phyloP scores from a whole-genome alignment of 2,113 vertebrate species.

The Elephantulus edwardii region DNA sequence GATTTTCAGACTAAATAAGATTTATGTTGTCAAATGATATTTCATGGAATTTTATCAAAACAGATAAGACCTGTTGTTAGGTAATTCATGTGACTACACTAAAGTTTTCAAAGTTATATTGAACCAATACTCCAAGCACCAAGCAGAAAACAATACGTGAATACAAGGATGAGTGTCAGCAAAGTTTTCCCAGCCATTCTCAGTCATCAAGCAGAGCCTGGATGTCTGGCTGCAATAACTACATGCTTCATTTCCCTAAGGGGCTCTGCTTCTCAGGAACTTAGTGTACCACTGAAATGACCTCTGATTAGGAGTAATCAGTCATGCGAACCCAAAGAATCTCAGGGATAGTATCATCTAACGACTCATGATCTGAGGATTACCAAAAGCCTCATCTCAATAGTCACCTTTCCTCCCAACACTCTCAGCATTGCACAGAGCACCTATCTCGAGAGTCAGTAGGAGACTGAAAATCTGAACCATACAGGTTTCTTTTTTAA shows the following conservation, averaged over 20 bases:
- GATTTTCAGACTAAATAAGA: neutral
- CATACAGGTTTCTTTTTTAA: neutral
- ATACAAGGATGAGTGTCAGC: neutral
- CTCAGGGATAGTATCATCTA: neutral
- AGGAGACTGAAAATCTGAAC: neutral
- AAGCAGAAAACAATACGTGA: neutral
- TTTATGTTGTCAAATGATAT: neutral
- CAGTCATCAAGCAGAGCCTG: conserved; percentile 20
- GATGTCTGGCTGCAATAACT: neutral
- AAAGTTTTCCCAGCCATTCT: neutral
- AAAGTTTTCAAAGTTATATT: neutral
- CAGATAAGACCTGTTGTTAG: neutral
- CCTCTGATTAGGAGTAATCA: conserved; percentile 20
- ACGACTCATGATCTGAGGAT: neutral
- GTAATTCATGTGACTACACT: neutral
- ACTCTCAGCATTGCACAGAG: neutral
- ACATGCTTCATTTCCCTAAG: neutral
- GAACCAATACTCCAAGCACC: neutral
- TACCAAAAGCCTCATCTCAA: neutral
- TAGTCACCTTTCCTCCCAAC: neutral
- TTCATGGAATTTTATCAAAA: neutral
- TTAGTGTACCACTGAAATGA: neutral
- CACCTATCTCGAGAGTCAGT: neutral
- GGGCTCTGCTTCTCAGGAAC: neutral
- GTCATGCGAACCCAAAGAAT: conserved; percentile 45